Conservation (phyloP, 1,140 invertebrate species). For the Dinothrombium tinctorium region DNA sequence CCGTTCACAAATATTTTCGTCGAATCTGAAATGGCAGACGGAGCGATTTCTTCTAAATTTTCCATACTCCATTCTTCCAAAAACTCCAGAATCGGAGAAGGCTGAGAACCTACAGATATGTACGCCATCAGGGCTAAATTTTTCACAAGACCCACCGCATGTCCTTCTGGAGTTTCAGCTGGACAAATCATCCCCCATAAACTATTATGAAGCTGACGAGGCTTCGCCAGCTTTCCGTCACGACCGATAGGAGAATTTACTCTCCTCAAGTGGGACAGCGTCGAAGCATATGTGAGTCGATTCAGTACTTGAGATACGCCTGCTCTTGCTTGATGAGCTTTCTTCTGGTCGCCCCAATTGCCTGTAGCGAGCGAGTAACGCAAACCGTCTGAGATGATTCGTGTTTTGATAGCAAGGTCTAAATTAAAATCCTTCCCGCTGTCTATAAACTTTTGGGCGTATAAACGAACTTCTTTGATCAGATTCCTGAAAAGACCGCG, state of each 20-base stretch:
- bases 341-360: slow-evolving; percentile 99
- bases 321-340: slow-evolving; percentile 89
- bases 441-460: slow-evolving; percentile 97
- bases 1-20: slow-evolving; percentile 99
- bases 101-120: slow-evolving; percentile 93
- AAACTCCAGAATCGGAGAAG: slow-evolving; percentile 93
- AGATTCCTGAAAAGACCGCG: slow-evolving; percentile 59
- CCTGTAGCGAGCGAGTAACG: slow-evolving; percentile 92
- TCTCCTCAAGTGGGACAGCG: slow-evolving; percentile 81
- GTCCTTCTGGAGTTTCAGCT: slow-evolving; percentile 22
- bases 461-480: slow-evolving; percentile 85
- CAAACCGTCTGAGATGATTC: slow-evolving; percentile 93
- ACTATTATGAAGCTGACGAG: slow-evolving; percentile 91
- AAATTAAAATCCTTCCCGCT: slow-evolving; percentile 93
- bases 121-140: slow-evolving; percentile 97
- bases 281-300: slow-evolving; percentile 87
- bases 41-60: slow-evolving; percentile 92
- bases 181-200: slow-evolving; percentile 98
- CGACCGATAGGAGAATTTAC: slow-evolving; percentile 95
- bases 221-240: slow-evolving; percentile 93
- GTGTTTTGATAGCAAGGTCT: slow-evolving; percentile 86
- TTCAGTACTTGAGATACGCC: slow-evolving; percentile 84
- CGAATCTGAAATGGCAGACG: slow-evolving; percentile 78
- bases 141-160: slow-evolving; percentile 62
- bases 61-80: slow-evolving; percentile 99